Percentiles rank a stretch among this genome's conserved stretches.
phyloP scores from a whole-genome alignment of 2,888 invertebrate species.

The Torymus auratus region DNA sequence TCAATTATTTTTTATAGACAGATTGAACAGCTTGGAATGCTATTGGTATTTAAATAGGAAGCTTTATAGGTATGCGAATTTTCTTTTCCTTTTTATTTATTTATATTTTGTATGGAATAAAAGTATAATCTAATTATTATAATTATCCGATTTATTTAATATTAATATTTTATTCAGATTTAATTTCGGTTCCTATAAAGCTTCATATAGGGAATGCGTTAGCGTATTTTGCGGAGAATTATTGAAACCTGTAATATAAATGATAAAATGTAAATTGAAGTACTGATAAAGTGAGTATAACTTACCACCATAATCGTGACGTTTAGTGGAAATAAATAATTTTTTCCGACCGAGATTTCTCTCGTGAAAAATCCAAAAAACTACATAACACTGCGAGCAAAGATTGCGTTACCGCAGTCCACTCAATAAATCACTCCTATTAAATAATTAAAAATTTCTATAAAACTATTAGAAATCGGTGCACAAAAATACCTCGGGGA shows the following conservation, averaged over 20 bases:
- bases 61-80: no score
- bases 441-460: slow-evolving; percentile 32
- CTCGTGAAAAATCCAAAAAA: background rate
- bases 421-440: slow-evolving; percentile 28
- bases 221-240: background rate
- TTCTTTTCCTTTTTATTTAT: no score
- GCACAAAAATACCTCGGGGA: background rate
- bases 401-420: slow-evolving; percentile 7
- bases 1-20: no score
- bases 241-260: background rate
- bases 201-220: no score
- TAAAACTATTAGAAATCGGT: slow-evolving; percentile 15
- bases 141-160: no score
- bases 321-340: background rate
- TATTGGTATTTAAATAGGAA: no score
- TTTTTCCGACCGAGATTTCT: background rate
- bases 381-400: background rate
- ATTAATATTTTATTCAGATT: no score
- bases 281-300: background rate
- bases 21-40: no score
- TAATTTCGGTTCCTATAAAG: no score
- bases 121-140: no score
- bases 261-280: background rate
- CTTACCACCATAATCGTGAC: background rate
- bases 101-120: no score